These are phyloP conservation scores for Emmelina monodactyla DNA, from an alignment of 2,888 invertebrate genomes.

Conservation along the genomic window DNA sequence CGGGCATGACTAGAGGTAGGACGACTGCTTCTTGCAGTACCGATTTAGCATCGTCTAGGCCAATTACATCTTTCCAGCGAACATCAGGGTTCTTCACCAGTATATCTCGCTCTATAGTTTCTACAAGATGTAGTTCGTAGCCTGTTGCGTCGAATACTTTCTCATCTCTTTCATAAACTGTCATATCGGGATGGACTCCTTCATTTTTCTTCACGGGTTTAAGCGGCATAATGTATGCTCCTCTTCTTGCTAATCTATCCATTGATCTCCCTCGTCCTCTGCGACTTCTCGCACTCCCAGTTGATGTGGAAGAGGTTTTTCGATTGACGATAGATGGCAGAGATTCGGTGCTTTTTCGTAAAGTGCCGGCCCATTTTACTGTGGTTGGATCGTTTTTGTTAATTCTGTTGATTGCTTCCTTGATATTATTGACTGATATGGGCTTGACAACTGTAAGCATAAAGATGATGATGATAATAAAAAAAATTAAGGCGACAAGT, in stretches of 20 bases:
- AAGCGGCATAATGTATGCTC: slow-evolving; percentile 37
- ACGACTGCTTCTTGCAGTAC: slow-evolving; percentile 88
- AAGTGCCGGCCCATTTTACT: slow-evolving; percentile 75
- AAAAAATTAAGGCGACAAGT: no score
- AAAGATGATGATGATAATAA: no score
- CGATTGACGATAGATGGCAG: slow-evolving; percentile 67
- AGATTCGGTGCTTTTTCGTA: slow-evolving; percentile 69
- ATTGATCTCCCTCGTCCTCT: slow-evolving; percentile 52
- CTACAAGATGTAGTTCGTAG: slow-evolving; percentile 79
- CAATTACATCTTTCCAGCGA: slow-evolving; percentile 82
- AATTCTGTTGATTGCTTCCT: slow-evolving; percentile 32
- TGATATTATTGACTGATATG: slow-evolving; percentile 31
- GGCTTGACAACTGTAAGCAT: slow-evolving; percentile 47
- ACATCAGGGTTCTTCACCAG: slow-evolving; percentile 82
- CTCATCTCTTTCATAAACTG: slow-evolving; percentile 44
- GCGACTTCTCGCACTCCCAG: slow-evolving; percentile 36
- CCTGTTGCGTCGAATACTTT: slow-evolving; percentile 73
- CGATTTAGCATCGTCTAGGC: slow-evolving; percentile 76
- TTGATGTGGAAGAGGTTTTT: slow-evolving; percentile 59
- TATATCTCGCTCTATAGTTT: slow-evolving; percentile 85
- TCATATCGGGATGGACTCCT: slow-evolving; percentile 39
- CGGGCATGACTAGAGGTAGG: slow-evolving; percentile 85
- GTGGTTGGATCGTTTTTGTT: slow-evolving; percentile 51
- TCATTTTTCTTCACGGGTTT: slow-evolving; percentile 41
- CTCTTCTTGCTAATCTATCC: slow-evolving; percentile 39